Conservation (phyloP, 2,113 vertebrate species). For the Tragelaphus scriptus region DNA sequence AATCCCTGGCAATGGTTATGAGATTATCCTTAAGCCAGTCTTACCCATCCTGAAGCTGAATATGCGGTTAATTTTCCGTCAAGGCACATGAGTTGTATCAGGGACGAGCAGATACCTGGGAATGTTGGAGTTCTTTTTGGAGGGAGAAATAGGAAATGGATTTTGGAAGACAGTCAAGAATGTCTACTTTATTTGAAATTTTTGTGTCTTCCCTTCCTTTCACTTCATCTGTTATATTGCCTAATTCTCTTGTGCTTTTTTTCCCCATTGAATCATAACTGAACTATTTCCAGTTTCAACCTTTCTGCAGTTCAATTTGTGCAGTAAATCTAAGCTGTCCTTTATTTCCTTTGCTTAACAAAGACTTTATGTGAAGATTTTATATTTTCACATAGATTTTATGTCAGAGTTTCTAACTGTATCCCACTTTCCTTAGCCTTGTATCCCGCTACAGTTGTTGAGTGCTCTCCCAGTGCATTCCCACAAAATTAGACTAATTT, state of each 20-base stretch:
- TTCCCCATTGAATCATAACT: neutral
- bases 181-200: neutral
- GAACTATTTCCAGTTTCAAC: neutral
- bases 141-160: neutral
- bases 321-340: neutral
- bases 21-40: neutral
- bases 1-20: neutral
- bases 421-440: neutral
- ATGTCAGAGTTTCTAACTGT: neutral
- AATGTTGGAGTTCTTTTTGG: neutral
- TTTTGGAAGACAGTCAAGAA: neutral
- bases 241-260: neutral
- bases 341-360: slow-evolving; percentile 7
- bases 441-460: neutral
- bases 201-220: neutral
- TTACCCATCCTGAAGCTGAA: neutral
- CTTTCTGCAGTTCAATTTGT: neutral
- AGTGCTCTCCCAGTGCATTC: neutral
- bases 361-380: slow-evolving; percentile 5
- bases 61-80: neutral
- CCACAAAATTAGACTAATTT: neutral
- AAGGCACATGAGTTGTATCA: neutral
- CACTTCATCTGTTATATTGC: neutral
- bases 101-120: neutral
- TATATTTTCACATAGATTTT: neutral